Conservation (phyloP, 2,888 invertebrate genomes). For the Pristionchus exspectatus region DNA sequence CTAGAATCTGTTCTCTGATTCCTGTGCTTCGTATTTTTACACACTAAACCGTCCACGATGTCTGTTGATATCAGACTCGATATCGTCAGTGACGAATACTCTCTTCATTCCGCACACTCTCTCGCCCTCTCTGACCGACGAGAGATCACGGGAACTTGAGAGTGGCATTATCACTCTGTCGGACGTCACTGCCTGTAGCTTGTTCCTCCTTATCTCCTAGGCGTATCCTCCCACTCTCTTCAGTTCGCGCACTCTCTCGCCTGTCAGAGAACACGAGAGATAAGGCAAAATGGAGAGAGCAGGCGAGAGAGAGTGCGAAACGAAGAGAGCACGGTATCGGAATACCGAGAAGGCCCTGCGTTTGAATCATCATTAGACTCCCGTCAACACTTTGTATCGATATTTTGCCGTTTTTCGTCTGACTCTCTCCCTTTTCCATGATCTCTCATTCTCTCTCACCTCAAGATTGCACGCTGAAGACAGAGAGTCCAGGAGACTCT, state of each 20-base stretch:
- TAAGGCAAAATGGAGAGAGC: background rate
- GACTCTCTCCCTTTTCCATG: background rate
- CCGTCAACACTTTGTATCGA: background rate
- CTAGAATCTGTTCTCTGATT: too few species aligned
- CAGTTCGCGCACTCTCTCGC: background rate
- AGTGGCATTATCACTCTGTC: background rate
- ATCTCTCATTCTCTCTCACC: background rate
- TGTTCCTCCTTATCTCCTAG: background rate
- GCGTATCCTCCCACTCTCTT: background rate
- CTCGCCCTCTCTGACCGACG: background rate
- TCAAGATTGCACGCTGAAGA: background rate
- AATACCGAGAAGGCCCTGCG: slow-evolving; percentile 9
- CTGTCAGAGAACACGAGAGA: too few species aligned
- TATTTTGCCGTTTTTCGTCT: background rate
- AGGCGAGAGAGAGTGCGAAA: background rate
- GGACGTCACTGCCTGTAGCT: background rate
- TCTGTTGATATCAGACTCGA: background rate
- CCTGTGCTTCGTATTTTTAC: too few species aligned
- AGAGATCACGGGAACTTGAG: background rate
- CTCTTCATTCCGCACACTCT: background rate
- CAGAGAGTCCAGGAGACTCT: background rate
- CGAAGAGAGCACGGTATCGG: background rate
- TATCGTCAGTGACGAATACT: background rate
- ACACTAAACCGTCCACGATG: background rate
- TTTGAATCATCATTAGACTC: slow-evolving; percentile 45